A percentile compares a stretch with the other conserved stretches of the same genome.
Evolutionary conservation across 2,113 vertebrate genomes (phyloP).

Genomic region (Petroica traversi): DNA sequence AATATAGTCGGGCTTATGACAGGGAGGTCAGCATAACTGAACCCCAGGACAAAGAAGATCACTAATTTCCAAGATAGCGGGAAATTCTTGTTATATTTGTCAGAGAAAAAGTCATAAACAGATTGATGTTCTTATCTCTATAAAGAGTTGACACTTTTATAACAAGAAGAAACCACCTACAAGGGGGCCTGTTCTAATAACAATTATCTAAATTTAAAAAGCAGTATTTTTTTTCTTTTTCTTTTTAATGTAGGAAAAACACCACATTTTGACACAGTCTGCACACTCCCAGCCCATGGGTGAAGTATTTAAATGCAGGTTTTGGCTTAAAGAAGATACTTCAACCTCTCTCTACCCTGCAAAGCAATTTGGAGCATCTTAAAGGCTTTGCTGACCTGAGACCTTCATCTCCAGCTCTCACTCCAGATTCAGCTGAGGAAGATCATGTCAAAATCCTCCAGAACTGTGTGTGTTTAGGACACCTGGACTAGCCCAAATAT

Average conservation of each 20-base stretch:
- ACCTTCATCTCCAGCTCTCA: background rate
- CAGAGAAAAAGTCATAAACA: background rate
- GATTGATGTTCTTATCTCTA: background rate
- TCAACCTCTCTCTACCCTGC: background rate
- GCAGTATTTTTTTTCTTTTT: background rate
- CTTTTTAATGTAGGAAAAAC: accelerated
- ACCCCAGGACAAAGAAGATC: background rate
- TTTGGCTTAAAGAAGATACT: background rate
- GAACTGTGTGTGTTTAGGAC: background rate
- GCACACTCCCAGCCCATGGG: background rate
- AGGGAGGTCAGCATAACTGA: conserved; percentile 7
- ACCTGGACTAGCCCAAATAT: background rate
- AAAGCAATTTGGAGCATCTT: background rate
- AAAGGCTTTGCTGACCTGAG: background rate
- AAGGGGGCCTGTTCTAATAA: background rate
- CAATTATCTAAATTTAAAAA: background rate
- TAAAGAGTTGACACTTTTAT: background rate
- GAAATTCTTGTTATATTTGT: background rate
- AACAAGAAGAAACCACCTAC: background rate
- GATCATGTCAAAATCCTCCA: background rate
- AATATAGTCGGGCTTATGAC: background rate
- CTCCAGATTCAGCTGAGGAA: background rate
- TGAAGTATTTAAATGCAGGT: background rate
- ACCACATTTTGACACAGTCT: background rate
- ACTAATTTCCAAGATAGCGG: background rate